A percentile compares a stretch with the other conserved stretches of the same genome.
Conservation (phyloP, 2,113 vertebrate species). For the Vombatus ursinus region DNA sequence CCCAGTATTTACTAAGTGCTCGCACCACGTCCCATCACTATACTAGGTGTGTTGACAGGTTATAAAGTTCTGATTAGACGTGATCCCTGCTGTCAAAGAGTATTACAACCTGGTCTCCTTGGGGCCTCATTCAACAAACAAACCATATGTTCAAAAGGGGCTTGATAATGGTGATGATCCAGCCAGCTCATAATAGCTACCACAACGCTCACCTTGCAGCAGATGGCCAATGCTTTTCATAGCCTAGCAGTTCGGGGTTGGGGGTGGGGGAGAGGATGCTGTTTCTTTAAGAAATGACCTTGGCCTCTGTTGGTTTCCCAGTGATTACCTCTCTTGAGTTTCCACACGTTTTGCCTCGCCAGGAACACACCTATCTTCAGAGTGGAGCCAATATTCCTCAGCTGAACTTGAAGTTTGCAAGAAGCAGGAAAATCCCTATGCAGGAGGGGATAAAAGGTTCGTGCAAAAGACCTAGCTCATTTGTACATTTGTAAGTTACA, state of each 20-base stretch:
- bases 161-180: background rate
- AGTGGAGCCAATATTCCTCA: background rate
- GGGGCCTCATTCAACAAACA: background rate
- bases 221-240: background rate
- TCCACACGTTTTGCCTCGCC: background rate
- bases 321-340: background rate
- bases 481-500: conserved; percentile 1
- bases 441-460: background rate
- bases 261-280: background rate
- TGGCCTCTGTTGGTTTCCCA: conserved; percentile 18
- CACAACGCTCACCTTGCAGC: background rate
- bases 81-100: background rate
- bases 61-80: background rate
- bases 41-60: background rate
- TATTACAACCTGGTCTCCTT: background rate
- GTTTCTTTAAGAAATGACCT: background rate
- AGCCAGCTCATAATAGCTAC: background rate
- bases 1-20: background rate
- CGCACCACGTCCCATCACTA: background rate
- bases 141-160: background rate
- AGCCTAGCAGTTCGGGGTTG: background rate
- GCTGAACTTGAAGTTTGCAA: background rate
- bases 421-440: background rate
- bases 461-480: background rate
- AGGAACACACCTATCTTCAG: background rate